These are phyloP conservation scores for Drosophila sordidula DNA, from an alignment of 2,888 invertebrate species.

Conservation along the genomic window DNA sequence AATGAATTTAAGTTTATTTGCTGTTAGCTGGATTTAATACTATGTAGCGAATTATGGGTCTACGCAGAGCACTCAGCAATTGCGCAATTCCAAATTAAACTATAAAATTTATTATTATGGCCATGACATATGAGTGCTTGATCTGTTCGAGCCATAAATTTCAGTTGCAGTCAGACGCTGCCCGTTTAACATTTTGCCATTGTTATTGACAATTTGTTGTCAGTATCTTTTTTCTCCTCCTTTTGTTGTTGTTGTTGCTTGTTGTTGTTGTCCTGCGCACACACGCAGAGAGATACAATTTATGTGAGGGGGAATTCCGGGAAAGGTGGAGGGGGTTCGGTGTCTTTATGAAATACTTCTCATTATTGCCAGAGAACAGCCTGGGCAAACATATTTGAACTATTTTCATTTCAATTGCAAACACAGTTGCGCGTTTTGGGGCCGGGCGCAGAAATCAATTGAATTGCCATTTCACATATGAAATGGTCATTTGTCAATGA, in stretches of 20 bases:
- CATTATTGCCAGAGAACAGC: slow-evolving; percentile 60
- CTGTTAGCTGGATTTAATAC: not conserved
- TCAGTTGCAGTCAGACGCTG: slow-evolving; percentile 37
- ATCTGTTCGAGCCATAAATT: slow-evolving; percentile 73
- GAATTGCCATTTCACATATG: slow-evolving; percentile 80
- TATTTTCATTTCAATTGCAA: slow-evolving; percentile 80
- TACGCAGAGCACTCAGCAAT: slow-evolving; percentile 8
- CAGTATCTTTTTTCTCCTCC: slow-evolving; percentile 46
- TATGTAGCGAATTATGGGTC: not conserved
- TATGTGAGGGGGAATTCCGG: slow-evolving; percentile 43
- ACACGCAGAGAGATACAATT: slow-evolving; percentile 50
- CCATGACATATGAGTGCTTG: slow-evolving; percentile 68
- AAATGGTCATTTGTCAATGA: slow-evolving; percentile 80
- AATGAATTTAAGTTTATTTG: slow-evolving; percentile 3
- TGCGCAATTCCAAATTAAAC: slow-evolving; percentile 65
- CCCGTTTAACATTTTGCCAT: slow-evolving; percentile 69
- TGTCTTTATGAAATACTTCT: slow-evolving; percentile 76
- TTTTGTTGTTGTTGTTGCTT: slow-evolving; percentile 13
- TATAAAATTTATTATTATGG: slow-evolving; percentile 75
- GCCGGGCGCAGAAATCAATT: slow-evolving; percentile 71
- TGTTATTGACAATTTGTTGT: slow-evolving; percentile 79
- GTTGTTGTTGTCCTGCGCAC: not conserved
- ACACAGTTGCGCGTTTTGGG: slow-evolving; percentile 37
- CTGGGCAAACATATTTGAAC: slow-evolving; percentile 73
- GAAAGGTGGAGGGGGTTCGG: not conserved